These are phyloP conservation scores for Rallus crepitans DNA, from an alignment of 2,797 vertebrate genomes.

Conservation along the genomic window DNA sequence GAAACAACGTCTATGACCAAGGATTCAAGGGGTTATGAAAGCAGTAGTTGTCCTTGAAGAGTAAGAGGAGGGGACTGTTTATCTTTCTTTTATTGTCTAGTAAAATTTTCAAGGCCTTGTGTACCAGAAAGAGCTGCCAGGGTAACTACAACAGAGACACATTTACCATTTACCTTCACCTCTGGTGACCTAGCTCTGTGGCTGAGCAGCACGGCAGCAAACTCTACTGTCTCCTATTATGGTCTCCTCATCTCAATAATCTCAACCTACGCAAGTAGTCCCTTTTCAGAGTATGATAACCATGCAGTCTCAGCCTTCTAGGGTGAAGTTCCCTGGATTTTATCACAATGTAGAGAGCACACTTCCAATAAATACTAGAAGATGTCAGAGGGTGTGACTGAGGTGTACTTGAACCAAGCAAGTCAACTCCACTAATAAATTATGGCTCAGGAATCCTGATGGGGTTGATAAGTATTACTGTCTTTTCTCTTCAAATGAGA, in stretches of 20 bases:
- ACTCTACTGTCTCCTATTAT: neutral
- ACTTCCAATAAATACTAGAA: neutral
- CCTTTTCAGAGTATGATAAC: neutral
- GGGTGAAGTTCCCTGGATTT: neutral
- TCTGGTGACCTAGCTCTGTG: neutral
- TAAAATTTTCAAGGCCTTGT: neutral
- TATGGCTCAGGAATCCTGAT: neutral
- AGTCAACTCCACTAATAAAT: neutral
- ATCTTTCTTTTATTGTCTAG: neutral
- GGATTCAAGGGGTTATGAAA: neutral
- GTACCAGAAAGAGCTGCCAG: neutral
- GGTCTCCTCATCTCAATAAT: neutral
- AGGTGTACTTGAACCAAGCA: neutral
- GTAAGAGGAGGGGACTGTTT: conserved; percentile 11
- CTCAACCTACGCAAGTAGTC: accelerated
- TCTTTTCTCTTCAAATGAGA: neutral
- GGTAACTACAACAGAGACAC: neutral
- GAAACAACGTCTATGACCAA: neutral
- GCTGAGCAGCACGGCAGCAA: neutral
- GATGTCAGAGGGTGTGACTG: neutral
- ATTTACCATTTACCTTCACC: conserved; percentile 24
- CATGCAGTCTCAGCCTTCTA: neutral
- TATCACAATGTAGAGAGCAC: neutral
- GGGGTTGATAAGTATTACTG: neutral
- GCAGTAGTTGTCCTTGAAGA: neutral